Evolutionary conservation across 2,797 vertebrate species (phyloP).

Genomic region (Trichosurus vulpecula): DNA sequence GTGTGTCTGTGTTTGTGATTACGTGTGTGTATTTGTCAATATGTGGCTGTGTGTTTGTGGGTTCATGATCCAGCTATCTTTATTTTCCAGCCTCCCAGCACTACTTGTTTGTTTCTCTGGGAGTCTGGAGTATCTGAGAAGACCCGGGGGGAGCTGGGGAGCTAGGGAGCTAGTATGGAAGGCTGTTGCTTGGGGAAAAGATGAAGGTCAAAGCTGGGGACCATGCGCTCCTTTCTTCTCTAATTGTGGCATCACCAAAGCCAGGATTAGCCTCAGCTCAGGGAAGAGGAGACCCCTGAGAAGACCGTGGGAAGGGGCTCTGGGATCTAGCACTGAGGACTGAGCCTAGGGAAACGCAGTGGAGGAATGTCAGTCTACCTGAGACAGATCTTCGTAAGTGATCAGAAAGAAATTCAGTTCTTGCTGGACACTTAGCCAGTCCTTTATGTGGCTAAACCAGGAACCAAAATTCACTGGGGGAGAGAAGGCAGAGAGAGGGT

Average conservation of each 20-base stretch:
- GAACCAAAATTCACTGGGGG: slow-evolving; percentile 89
- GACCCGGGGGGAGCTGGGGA: not conserved
- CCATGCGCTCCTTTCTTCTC: too few relatives aligned
- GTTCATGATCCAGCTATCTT: not conserved
- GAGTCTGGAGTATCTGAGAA: not conserved
- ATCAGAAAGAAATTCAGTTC: slow-evolving; percentile 85
- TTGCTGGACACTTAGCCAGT: slow-evolving; percentile 86
- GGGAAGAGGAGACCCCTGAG: not conserved
- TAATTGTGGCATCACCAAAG: not conserved
- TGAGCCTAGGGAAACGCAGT: not conserved
- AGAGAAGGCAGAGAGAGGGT: not conserved
- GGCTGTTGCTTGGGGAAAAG: not conserved
- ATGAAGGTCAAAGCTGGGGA: not conserved
- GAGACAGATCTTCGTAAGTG: slow-evolving; percentile 90
- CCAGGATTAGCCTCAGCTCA: not conserved
- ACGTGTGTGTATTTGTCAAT: not conserved
- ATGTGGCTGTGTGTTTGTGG: not conserved
- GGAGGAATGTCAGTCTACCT: slow-evolving; percentile 78
- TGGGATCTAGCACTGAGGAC: not conserved
- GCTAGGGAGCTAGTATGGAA: not conserved
- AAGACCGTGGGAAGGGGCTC: not conserved
- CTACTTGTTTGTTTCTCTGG: not conserved
- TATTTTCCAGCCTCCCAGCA: not conserved
- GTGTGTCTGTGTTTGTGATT: not conserved
- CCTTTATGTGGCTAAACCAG: slow-evolving; percentile 93